Evolutionary conservation across 2,113 vertebrate species (phyloP).

Genomic region (Dolichallabes microphthalmus): DNA sequence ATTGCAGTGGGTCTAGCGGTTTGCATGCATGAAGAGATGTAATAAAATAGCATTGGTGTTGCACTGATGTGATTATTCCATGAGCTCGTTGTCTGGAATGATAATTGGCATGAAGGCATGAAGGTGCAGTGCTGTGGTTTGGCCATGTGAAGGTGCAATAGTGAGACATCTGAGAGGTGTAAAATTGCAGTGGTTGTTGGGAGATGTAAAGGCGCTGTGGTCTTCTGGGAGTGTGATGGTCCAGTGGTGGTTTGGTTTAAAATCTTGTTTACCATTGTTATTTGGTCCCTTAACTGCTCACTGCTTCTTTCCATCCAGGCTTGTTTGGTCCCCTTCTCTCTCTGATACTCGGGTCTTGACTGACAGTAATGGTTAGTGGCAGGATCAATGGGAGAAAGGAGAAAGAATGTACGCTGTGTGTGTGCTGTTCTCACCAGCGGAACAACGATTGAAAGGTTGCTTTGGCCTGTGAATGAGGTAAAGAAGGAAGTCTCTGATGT

Average conservation of each 20-base stretch:
- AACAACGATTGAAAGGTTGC: slow-evolving; percentile 26
- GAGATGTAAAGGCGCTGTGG: neutral
- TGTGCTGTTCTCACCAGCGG: slow-evolving; percentile 14
- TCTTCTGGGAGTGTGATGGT: slow-evolving; percentile 27
- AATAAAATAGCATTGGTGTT: neutral
- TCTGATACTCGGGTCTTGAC: slow-evolving; percentile 61
- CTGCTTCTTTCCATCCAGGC: slow-evolving; percentile 51
- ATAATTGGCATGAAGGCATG: neutral
- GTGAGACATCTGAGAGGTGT: neutral
- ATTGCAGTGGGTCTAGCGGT: slow-evolving; percentile 9
- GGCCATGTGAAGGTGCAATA: neutral
- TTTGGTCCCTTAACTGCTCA: slow-evolving; percentile 47
- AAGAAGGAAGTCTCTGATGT: slow-evolving; percentile 19
- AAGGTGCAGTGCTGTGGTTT: neutral
- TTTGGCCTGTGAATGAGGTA: slow-evolving; percentile 21
- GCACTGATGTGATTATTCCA: neutral
- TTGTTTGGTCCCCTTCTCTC: neutral
- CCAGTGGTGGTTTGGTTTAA: slow-evolving; percentile 18
- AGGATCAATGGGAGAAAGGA: slow-evolving; percentile 74
- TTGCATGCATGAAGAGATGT: neutral
- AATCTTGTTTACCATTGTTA: slow-evolving; percentile 18
- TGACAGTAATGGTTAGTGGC: slow-evolving; percentile 78
- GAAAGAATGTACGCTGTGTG: slow-evolving; percentile 48
- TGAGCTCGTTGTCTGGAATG: neutral
- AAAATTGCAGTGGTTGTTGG: neutral